Evolutionary conservation across 2,113 vertebrate species (phyloP), one percentile per base, ranked within the genome.

Genomic region (Nestor notabilis): DNA sequence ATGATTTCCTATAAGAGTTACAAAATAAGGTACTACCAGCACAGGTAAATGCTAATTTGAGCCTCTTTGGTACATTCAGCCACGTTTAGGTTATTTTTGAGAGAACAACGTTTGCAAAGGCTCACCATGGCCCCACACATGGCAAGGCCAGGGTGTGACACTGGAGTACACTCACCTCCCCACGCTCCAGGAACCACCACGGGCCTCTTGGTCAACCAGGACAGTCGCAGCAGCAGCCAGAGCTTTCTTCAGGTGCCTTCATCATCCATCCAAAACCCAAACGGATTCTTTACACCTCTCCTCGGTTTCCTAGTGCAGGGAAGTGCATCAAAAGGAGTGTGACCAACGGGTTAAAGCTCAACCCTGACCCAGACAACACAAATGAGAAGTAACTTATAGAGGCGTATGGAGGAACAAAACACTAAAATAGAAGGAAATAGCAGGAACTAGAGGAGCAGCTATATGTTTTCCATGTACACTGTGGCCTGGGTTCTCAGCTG

Each of bases 41-140:
- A 39, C 23, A 89, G 37, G 39, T 43, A 81, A 81, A 77, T 66
- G 41, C 33, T 76, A 20, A 72, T 61, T 61, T 91, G 79, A 87
- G 68, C 29, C 58, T 81, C 12, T 64, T 53, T 33, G 55, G 19
- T 23, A 31, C 9, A 76, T 83, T 70, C 84, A 75, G 23, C 13
- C 37, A 28, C 3, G 24, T 77, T 80, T 44, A 90, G 49, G 74
- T 70, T 44, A 49, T 65, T 81, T 89, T 35, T 71, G 56, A 39
- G 19, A 44, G 27, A 56, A 33, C 5, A 9, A 2, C 2, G 7
- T 11, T 60, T 60, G 46, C 63, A 61, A 46, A 44, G 18, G 28
- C 11, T 46, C 18, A 13, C 33, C 16, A 11, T 56, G 1, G 0
- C 31, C 47, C 24, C 27, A 39, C 5, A 6, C 65, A 46, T 2